A percentile compares a stretch with the other conserved stretches of the same genome.
Conservation (phyloP, 2,113 vertebrate species). For the Sinocyclocheilus anophthalmus region DNA sequence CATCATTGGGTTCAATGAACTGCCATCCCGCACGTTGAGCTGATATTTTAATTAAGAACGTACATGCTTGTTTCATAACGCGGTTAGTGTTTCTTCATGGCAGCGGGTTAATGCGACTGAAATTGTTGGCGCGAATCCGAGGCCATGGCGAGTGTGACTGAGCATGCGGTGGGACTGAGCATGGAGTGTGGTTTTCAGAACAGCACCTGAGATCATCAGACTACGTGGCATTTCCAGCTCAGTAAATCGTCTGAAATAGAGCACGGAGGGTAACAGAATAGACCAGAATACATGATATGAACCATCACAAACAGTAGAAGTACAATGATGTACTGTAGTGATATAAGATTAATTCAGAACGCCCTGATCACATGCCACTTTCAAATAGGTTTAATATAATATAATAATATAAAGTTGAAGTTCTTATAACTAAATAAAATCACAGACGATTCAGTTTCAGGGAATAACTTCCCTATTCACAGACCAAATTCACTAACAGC, state of each 20-base stretch:
- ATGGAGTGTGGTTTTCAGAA: neutral
- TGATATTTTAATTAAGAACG: constrained; percentile 35
- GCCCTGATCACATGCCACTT: neutral
- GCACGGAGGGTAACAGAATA: neutral
- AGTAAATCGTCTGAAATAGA: neutral
- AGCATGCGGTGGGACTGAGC: neutral
- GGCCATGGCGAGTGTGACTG: constrained; percentile 3
- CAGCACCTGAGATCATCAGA: neutral
- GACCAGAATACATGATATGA: neutral
- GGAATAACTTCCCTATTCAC: no score
- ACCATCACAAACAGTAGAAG: neutral
- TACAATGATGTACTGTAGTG: neutral
- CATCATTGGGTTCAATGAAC: constrained; percentile 34
- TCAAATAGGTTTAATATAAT: neutral
- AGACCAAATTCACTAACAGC: no score
- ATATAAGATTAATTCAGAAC: neutral
- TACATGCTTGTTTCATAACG: neutral
- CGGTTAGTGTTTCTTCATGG: constrained; percentile 5
- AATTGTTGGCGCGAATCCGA: constrained; percentile 14
- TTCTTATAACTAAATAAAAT: no score
- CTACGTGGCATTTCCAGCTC: neutral
- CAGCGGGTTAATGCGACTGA: constrained; percentile 23
- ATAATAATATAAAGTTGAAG: no score
- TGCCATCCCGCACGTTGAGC: neutral
- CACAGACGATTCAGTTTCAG: no score